Evolutionary conservation across 2,888 invertebrate species (phyloP), one percentile per base, ranked within the genome.

Genomic region (Selenia dentaria): DNA sequence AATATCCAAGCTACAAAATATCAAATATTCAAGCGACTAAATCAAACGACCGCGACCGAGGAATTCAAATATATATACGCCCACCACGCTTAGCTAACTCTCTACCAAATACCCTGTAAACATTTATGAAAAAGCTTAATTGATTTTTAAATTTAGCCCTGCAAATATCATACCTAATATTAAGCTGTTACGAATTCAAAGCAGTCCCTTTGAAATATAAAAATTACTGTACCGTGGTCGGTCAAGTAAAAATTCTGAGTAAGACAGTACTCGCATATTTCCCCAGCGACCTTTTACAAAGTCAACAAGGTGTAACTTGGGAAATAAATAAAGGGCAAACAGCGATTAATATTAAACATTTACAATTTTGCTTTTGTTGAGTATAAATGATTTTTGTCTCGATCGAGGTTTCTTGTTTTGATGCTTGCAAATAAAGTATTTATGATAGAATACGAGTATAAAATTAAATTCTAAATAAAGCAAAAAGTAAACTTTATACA

Each of bases 221-320:
- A 57, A 56, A 60, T 56, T 66, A 65, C 61, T 64, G 59, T 62
- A 58, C 54, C 63, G 62, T 59, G 65, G 68, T 67, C 71, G 79
- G 79, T 80, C 79, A 79, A 79, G 74, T 69, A 78, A 79, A 76
- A 83, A 83, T 79, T 80, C 72, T 70, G 61, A 70, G 70, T 67
- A 79, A 78, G 79, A 76, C 79, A 79, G 76, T 74, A 22, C 22
- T 22, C 22, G 8, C 22, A 73, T 86, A 87, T 88, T 87, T 88
- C 87, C 87, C 87, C 40, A 57, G 84, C 54, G 87, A 71, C 82
- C 81, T 77, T 83, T 88, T 85, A 83, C 78, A 79, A 79, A 85
- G 83, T 84, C 84, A 86, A 85, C 86, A 84, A 87, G 75, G 71
- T 84, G 85, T 82, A 79, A 81, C 86, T 76, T 75, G 84, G 83